These are phyloP conservation scores for Microctonus aethiopoides DNA, from an alignment of 2,888 invertebrate genomes.

Conservation along the genomic window DNA sequence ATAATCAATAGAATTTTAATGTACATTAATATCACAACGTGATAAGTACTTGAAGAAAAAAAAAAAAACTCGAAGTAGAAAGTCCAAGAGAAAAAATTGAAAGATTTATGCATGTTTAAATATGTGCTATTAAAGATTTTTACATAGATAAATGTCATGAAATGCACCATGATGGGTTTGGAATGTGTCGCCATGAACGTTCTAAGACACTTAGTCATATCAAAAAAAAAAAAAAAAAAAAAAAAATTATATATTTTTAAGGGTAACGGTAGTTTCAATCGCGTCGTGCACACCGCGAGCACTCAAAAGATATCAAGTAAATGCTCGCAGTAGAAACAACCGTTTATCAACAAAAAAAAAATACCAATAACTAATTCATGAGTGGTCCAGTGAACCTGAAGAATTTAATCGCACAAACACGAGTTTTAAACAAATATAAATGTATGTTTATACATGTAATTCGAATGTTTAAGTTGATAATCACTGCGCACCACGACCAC, in stretches of 20 bases:
- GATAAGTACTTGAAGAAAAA: not conserved
- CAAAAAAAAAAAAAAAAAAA: too few relatives aligned
- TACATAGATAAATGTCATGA: not conserved
- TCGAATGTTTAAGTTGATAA: not conserved
- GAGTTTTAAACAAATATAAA: not conserved
- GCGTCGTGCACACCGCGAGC: not conserved
- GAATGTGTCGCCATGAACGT: constrained; percentile 14
- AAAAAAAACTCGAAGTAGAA: not conserved
- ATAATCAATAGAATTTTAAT: too few relatives aligned
- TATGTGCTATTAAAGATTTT: constrained; percentile 5
- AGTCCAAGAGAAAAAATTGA: not conserved
- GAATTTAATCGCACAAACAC: too few relatives aligned
- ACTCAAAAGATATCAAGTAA: constrained; percentile 32
- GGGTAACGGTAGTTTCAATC: constrained; percentile 21
- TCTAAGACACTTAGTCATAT: constrained; percentile 33
- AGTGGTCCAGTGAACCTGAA: not conserved
- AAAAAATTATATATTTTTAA: not conserved
- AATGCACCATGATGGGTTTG: not conserved
- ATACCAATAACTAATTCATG: not conserved
- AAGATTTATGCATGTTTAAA: not conserved
- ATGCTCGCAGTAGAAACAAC: constrained; percentile 1
- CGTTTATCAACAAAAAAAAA: constrained; percentile 15
- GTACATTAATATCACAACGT: not conserved
- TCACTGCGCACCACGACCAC: not conserved
- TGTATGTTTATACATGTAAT: not conserved